Percentiles rank a stretch among this genome's conserved stretches.
Evolutionary conservation across 2,888 invertebrate species (phyloP).

Genomic region (Temnothorax rugatulus): DNA sequence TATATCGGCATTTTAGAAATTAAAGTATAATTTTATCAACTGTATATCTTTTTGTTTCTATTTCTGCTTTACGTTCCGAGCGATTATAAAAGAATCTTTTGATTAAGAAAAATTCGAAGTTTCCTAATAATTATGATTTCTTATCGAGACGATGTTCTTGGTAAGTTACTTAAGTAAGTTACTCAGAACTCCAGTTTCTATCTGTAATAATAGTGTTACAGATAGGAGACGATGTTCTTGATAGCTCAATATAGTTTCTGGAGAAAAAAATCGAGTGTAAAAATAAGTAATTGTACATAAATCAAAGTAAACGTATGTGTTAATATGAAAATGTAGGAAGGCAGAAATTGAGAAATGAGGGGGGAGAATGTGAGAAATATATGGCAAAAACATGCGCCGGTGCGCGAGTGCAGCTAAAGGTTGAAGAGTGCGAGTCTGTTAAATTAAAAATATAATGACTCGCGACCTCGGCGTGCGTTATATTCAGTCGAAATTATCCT

Average conservation of each 20-base stretch:
- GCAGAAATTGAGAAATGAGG: too few relatives aligned
- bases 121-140: neutral
- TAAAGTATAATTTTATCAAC: neutral
- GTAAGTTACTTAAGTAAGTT: too few relatives aligned
- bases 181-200: too few relatives aligned
- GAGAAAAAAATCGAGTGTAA: neutral
- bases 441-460: slow-evolving; percentile 49
- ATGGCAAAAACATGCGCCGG: neutral
- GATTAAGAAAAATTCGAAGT: neutral
- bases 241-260: neutral
- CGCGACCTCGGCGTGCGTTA: slow-evolving; percentile 28
- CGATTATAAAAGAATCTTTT: neutral
- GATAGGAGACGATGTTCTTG: neutral
- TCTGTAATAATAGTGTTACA: too few relatives aligned
- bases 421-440: slow-evolving; percentile 30
- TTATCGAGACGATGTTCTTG: neutral
- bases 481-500: slow-evolving; percentile 31
- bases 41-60: neutral
- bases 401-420: slow-evolving; percentile 15
- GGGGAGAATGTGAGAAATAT: neutral
- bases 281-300: neutral
- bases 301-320: neutral
- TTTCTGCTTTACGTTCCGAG: neutral
- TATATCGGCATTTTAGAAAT: neutral
- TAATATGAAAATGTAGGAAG: neutral